phyloP scores from a whole-genome alignment of 2,888 invertebrate species.

The Clistopyga incitator region DNA sequence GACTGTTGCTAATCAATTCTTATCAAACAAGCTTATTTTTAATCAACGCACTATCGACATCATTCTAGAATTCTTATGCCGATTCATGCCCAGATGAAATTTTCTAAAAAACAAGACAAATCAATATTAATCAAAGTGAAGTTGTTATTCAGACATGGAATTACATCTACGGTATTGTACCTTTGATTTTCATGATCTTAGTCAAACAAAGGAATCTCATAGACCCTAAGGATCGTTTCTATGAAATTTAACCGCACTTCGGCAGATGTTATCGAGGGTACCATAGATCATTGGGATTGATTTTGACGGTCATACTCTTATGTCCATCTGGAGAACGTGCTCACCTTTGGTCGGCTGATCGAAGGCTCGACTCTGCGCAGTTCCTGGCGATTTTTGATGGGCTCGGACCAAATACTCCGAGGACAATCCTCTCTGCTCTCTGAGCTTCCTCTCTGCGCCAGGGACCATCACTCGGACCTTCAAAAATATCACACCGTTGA shows the following conservation, averaged over 20 bases:
- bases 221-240: not conserved
- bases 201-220: not conserved
- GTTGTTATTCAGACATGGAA: not conserved
- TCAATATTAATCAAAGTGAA: not conserved
- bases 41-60: not conserved
- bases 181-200: not conserved
- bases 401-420: constrained; percentile 85
- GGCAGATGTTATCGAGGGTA: not conserved
- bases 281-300: not conserved
- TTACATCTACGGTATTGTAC: not conserved
- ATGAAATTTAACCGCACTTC: too few species aligned
- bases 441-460: constrained; percentile 86
- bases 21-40: not conserved
- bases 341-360: constrained; percentile 79
- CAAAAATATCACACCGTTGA: not conserved
- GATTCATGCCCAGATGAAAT: constrained; percentile 19
- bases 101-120: constrained; percentile 13
- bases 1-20: constrained; percentile 5
- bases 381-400: constrained; percentile 82
- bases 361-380: constrained; percentile 77
- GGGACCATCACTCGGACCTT: constrained; percentile 88
- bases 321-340: not conserved
- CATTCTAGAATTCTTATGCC: constrained; percentile 17
- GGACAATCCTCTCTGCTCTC: constrained; percentile 86
- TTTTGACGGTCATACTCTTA: too few species aligned